Evolutionary conservation across 2,797 vertebrate genomes (phyloP), one percentile per base, ranked within the genome.

Genomic region (Cetoscarus ocellatus): DNA sequence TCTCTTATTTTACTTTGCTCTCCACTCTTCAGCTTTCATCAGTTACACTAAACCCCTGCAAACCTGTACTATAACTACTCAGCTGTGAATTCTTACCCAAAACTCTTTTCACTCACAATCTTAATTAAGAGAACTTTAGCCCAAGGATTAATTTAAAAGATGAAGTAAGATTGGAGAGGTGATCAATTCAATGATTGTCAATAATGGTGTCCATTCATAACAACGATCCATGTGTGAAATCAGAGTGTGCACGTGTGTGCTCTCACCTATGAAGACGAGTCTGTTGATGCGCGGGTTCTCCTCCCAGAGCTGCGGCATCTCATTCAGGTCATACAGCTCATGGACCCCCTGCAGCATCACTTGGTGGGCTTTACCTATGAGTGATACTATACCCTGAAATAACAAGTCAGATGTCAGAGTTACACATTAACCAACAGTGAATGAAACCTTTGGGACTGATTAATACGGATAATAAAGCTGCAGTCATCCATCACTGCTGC

Each of bases 331-430:
- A 55, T 99, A 99, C 11, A 99, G 95, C 78, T 99, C 97, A 51
- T 98, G 96, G 67, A 99, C 96, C 75, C 96, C 96, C 91, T 99
- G 98, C 79, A 99, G 90, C 91, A 99, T 97, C 77, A 97, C 92
- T 80, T 97, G 96, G 61, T 96, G 94, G 78, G 88, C 80, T 90
- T 96, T 98, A 73, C 94, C 95, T 87, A 91, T 90, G 73, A 98
- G 65, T 3, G 97, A 97, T 43, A 99, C 92, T 73, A 99, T 93
- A 40, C 97, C 98, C 98, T 99, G 90, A 66, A 79, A 80, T 82
- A 78, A 80, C 58, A 77, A 58, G 67, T 64, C 83, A 82, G 71
- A 75, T 52, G 73, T 65, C 62, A 61, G 10, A 54, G 87, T 88
- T 49, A 91, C 77, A 80, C 80, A 89, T 89, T 90, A 90, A 87